Evolutionary conservation across 2,888 invertebrate species (phyloP).

Genomic region (Drosophila longiperda): DNA sequence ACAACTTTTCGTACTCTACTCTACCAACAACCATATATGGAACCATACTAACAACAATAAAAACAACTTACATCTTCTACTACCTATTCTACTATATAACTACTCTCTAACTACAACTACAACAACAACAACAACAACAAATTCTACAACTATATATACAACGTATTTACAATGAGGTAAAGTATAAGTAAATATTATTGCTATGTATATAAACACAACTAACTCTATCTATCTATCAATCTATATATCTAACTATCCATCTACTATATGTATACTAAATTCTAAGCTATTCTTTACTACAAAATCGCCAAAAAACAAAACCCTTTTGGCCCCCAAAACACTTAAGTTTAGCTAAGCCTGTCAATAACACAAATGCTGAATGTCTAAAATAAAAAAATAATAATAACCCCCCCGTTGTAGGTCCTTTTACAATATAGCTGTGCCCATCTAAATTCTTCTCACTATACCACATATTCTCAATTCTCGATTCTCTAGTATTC

Average conservation of each 20-base stretch:
- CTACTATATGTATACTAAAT: slow-evolving; percentile 3
- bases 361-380: slow-evolving; percentile 52
- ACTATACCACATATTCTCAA: slow-evolving; percentile 1
- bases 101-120: slow-evolving; percentile 77
- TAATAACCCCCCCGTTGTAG: not conserved
- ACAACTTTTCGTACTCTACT: slow-evolving; percentile 58
- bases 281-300: not conserved
- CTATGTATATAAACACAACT: slow-evolving; percentile 43
- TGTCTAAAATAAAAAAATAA: slow-evolving; percentile 12
- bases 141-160: slow-evolving; percentile 72
- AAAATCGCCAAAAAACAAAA: slow-evolving; percentile 11
- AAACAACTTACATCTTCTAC: slow-evolving; percentile 83
- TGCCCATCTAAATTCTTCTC: not conserved
- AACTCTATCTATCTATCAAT: slow-evolving; percentile 32
- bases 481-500: slow-evolving; percentile 22
- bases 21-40: slow-evolving; percentile 71
- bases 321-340: slow-evolving; percentile 19
- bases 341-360: slow-evolving; percentile 47
- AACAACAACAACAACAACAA: slow-evolving; percentile 72
- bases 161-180: slow-evolving; percentile 84
- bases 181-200: slow-evolving; percentile 78
- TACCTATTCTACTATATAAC: slow-evolving; percentile 74
- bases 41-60: slow-evolving; percentile 77
- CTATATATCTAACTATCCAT: slow-evolving; percentile 21
- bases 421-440: not conserved